Conservation (phyloP, 2,888 invertebrate species). For the Amitus sp. region DNA sequence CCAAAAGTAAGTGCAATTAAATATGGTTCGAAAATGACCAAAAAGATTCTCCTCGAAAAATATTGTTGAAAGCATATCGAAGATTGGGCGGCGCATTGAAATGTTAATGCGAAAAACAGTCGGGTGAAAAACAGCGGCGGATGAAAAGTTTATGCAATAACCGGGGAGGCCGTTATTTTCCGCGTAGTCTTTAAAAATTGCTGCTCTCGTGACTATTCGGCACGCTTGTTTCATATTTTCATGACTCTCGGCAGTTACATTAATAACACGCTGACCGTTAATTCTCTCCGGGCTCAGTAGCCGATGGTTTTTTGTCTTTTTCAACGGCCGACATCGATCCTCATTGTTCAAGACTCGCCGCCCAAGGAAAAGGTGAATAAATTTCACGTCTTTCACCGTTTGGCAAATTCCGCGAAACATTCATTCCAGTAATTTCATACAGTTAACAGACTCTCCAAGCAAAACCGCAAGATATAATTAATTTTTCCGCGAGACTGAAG, state of each 20-base stretch:
- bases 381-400: not conserved
- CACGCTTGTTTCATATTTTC: slow-evolving; percentile 41
- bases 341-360: not conserved
- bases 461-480: not conserved
- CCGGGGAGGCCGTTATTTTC: slow-evolving; percentile 35
- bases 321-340: not conserved
- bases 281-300: slow-evolving; percentile 17
- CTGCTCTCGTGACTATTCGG: slow-evolving; percentile 38
- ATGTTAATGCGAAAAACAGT: not conserved
- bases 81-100: not conserved
- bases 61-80: too few relatives aligned
- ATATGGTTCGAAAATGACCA: too few relatives aligned
- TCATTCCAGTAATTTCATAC: not conserved
- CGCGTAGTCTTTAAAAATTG: slow-evolving; percentile 36
- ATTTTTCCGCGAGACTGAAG: not conserved
- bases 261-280: slow-evolving; percentile 36
- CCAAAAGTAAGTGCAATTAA: slow-evolving; percentile 85
- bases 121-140: not conserved
- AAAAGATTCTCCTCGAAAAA: too few relatives aligned
- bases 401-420: not conserved
- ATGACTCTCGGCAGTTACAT: slow-evolving; percentile 36
- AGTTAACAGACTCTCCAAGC: not conserved
- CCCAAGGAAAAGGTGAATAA: not conserved
- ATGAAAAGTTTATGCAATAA: slow-evolving; percentile 9
- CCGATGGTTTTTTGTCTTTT: not conserved